Base-by-base conservation (phyloP, 2,888 invertebrate genomes). In the Archaeoteleia sp. region DNA sequence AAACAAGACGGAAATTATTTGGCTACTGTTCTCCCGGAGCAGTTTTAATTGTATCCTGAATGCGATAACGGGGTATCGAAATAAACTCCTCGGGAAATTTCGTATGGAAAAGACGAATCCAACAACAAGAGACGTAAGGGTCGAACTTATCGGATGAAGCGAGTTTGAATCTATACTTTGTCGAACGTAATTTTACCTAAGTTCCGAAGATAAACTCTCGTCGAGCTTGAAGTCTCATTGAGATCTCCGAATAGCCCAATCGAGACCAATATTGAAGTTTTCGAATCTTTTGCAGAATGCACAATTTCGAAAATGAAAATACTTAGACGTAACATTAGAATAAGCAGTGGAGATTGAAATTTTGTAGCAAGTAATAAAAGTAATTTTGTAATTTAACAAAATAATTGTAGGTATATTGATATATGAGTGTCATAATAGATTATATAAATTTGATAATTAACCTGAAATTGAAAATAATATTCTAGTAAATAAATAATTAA, bases 181-280 rank as follows among this genome's bases (percentile, higher is more conserved):
- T 46, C 25, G 55, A 57, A 51, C 61, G 61, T 62, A 57, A 65
- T 67, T 57, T 58, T 58, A 58, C 62, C 48, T 58, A 58, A 68
- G 62, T 62, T 68, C 37, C 27, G 37, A 58, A 62, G 67, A 68
- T 68, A 68, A 68, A 68, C 63, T 68, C 63, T 57, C 48, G 57
- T 51, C 48, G 67, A 67, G 61, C 51, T 53, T 32, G 23, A 54
- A 63, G 60, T 54, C 58, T 62, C 54, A 63, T 68, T 63, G 54
- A 68, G 62, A 48, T 45, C 34, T 34, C 25, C 48, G 48, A 63
- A 63, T 54, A 49, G 58, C 49, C 67, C 62, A 54, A 63, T 58
- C 40, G 67, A 68, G 67, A 58, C 53, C 63, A 63, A 68, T 62
- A 68, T 63, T 48, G 45, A 58, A 62, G 67, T 67, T 67, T 61